These are phyloP conservation scores for fruit fly (Drosophila melanogaster) DNA, from an alignment of 1,140 invertebrate genomes.

Conservation along the genomic window Release_6_plus_ISO1_MT NT_037436.4:20004001-20004500, in stretches of 20 bases:
- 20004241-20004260: background rate
- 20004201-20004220: conserved; percentile 14
- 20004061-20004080: background rate
- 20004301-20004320: no score
- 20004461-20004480: background rate
- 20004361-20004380: background rate
- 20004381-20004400: background rate
- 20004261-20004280: conserved; percentile 16
- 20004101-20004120: conserved; percentile 6
- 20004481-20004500: background rate
- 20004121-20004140: background rate
- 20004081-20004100: background rate
- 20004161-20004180: conserved; percentile 9
- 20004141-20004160: conserved; percentile 5
- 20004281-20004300: background rate
- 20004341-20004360: background rate
- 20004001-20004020: conserved; percentile 12
- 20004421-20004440: conserved; percentile 6
- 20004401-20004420: conserved; percentile 1
- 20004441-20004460: background rate
- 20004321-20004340: no score
- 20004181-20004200: conserved; percentile 1
- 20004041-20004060: background rate
- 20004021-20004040: conserved; percentile 1
- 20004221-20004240: rapidly evolving